These are phyloP conservation scores for Lycodopsis pacificus DNA, from an alignment of 2,797 vertebrate genomes.

Conservation along the genomic window DNA sequence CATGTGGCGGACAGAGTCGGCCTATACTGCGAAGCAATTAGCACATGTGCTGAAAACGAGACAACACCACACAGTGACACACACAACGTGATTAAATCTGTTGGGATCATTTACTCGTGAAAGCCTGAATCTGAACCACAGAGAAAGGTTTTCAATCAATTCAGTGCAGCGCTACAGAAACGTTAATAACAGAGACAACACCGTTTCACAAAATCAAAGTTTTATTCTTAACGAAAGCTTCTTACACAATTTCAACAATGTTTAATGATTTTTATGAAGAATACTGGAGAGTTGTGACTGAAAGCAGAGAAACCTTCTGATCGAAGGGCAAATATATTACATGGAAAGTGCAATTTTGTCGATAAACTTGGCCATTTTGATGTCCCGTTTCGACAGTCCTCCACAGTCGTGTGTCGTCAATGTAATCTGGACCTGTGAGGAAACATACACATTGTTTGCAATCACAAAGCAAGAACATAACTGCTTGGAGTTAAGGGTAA, in stretches of 20 bases:
- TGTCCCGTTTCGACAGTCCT: constrained; percentile 90
- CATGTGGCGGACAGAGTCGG: constrained; percentile 21
- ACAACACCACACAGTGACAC: constrained; percentile 19
- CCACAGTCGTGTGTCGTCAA: constrained; percentile 93
- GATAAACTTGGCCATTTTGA: constrained; percentile 95
- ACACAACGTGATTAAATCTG: constrained; percentile 31
- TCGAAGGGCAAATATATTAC: constrained; percentile 45
- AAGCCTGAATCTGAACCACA: constrained; percentile 31
- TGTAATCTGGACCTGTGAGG: constrained; percentile 93
- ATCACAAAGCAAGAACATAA: background rate
- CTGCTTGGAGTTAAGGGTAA: too few relatives aligned
- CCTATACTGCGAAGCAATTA: constrained; percentile 28
- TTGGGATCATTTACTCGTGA: constrained; percentile 13
- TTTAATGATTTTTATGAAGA: background rate
- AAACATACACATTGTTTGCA: constrained; percentile 1
- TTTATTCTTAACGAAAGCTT: constrained; percentile 41
- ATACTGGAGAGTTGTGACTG: background rate
- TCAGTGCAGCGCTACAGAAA: background rate
- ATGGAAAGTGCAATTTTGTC: constrained; percentile 86
- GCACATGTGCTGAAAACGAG: constrained; percentile 37
- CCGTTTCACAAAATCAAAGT: background rate
- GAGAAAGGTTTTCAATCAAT: background rate
- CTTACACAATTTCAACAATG: constrained; percentile 26
- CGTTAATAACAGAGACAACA: constrained; percentile 5
- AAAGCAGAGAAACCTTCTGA: background rate